A percentile compares a stretch with the other conserved stretches of the same genome.
These are phyloP conservation scores for Actinemys pallida DNA, from an alignment of 2,113 vertebrate genomes.

Conservation along the genomic window DNA sequence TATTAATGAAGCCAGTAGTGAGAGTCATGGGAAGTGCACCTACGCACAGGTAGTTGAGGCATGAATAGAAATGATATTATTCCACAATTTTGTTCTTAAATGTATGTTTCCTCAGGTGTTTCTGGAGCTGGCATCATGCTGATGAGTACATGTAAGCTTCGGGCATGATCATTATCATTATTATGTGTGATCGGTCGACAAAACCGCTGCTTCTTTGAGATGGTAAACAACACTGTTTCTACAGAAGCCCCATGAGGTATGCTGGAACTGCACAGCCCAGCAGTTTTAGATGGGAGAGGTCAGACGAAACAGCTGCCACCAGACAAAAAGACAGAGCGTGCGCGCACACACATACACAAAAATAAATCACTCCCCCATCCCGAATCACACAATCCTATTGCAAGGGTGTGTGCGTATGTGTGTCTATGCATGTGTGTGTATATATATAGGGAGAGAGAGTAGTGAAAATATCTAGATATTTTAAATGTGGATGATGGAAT, in stretches of 20 bases:
- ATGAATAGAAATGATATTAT: slow-evolving; percentile 19
- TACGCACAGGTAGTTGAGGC: background rate
- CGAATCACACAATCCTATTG: background rate
- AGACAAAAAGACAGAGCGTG: slow-evolving; percentile 48
- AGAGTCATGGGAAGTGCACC: background rate
- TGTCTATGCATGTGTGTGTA: too few species aligned
- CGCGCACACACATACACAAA: fast-evolving
- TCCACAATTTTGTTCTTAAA: background rate
- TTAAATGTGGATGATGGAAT: slow-evolving; percentile 24
- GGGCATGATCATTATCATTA: background rate
- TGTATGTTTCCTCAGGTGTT: slow-evolving; percentile 2
- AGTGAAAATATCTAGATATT: background rate
- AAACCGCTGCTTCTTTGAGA: background rate
- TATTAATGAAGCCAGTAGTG: background rate
- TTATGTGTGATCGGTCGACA: slow-evolving; percentile 7
- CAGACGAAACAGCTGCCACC: slow-evolving; percentile 47
- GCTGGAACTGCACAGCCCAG: slow-evolving; percentile 31
- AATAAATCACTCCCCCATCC: background rate
- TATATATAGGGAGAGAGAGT: too few species aligned
- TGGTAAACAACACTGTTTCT: slow-evolving; percentile 43
- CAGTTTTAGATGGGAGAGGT: slow-evolving; percentile 43
- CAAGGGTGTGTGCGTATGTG: background rate
- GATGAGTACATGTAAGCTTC: background rate
- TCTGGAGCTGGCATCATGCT: background rate
- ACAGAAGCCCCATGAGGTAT: slow-evolving; percentile 31